Conservation (phyloP, 2,888 invertebrate species). For the Invenusta paracnida region DNA sequence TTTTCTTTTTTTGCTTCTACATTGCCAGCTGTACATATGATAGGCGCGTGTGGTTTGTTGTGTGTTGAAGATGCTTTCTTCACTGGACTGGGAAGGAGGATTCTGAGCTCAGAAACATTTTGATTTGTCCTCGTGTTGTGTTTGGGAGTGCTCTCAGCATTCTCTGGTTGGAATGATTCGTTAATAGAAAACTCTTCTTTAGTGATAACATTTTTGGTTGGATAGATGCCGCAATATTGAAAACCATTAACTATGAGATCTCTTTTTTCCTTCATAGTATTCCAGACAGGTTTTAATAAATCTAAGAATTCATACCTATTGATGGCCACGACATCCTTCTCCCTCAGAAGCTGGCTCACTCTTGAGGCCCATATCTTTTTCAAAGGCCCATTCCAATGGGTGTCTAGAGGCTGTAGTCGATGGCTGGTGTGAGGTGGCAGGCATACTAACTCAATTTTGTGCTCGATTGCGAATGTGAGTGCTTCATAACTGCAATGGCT, state of each 20-base stretch:
- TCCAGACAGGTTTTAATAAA: background rate
- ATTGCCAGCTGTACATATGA: too few relatives aligned
- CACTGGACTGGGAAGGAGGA: too few relatives aligned
- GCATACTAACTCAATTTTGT: background rate
- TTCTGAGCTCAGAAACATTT: too few relatives aligned
- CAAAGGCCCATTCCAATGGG: background rate
- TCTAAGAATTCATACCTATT: background rate
- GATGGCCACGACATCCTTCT: background rate
- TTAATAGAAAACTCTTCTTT: background rate
- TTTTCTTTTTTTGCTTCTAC: too few relatives aligned
- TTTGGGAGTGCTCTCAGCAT: too few relatives aligned
- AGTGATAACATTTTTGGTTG: background rate
- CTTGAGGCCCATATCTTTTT: background rate
- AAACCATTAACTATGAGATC: background rate
- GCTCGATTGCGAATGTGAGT: background rate
- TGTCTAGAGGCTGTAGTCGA: background rate
- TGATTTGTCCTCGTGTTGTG: too few relatives aligned
- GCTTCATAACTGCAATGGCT: background rate
- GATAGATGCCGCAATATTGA: background rate
- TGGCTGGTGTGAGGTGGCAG: background rate
- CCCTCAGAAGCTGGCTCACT: background rate
- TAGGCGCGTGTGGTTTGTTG: too few relatives aligned
- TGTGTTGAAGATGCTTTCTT: too few relatives aligned
- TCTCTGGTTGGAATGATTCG: too few relatives aligned
- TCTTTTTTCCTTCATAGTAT: background rate